Evolutionary conservation across 2,797 vertebrate genomes (phyloP).

Genomic region (Sebastes iracundus): DNA sequence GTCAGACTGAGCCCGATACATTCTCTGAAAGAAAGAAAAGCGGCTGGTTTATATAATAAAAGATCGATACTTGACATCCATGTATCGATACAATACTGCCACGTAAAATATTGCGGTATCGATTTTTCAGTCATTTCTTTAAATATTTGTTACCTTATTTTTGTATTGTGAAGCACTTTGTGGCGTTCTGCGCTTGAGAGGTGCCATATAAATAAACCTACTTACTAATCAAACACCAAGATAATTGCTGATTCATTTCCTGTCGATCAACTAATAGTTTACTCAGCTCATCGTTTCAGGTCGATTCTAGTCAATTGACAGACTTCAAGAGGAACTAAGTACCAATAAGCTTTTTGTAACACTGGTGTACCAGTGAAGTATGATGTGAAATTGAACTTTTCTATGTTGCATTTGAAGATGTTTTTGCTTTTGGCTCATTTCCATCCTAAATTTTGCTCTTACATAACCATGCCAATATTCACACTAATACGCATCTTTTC

Average conservation of each 20-base stretch:
- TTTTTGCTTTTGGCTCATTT: slow-evolving; percentile 35
- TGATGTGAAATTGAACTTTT: background rate
- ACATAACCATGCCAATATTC: slow-evolving; percentile 57
- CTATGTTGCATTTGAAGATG: background rate
- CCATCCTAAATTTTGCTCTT: slow-evolving; percentile 32
- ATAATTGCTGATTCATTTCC: background rate
- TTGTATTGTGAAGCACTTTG: background rate
- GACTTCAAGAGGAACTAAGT: background rate
- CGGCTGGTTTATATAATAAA: too few relatives aligned
- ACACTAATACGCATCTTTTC: slow-evolving; percentile 48
- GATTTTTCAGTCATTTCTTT: background rate
- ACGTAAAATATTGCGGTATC: too few relatives aligned
- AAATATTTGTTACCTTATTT: background rate
- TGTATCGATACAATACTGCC: too few relatives aligned
- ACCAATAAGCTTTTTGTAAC: background rate
- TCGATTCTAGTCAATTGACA: background rate
- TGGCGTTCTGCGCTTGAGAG: background rate
- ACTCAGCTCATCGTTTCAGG: background rate
- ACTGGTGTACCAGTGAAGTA: background rate
- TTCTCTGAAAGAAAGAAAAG: too few relatives aligned
- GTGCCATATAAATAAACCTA: background rate
- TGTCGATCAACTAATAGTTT: background rate
- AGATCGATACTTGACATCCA: too few relatives aligned
- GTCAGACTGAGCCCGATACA: too few relatives aligned
- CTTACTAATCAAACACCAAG: background rate